A percentile compares a stretch with the other conserved stretches of the same genome.
phyloP scores from a whole-genome alignment of 2,888 invertebrate species.

The Andrena chrysosceles region DNA sequence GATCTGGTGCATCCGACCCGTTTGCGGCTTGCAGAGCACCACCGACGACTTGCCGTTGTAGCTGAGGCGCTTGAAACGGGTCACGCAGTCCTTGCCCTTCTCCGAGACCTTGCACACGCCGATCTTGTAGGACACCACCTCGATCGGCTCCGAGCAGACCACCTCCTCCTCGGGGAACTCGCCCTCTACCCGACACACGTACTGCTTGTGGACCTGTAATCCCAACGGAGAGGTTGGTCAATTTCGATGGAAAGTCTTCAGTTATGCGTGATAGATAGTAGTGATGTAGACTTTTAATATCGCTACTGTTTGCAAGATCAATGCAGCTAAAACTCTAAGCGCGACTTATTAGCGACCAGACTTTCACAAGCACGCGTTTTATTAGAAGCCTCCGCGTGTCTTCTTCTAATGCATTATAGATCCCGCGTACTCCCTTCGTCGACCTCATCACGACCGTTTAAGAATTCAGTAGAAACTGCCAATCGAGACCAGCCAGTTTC shows the following conservation, averaged over 20 bases:
- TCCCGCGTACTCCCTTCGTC: neutral
- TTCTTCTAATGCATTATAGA: neutral
- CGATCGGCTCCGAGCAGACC: conserved; percentile 95
- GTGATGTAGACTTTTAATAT: neutral
- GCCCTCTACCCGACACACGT: conserved; percentile 97
- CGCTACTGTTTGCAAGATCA: no score
- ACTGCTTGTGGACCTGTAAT: conserved; percentile 93
- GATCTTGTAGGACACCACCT: conserved; percentile 97
- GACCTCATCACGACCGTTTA: neutral
- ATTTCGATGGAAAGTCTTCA: neutral
- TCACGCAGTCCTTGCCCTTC: conserved; percentile 96
- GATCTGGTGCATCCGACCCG: conserved; percentile 99
- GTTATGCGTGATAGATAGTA: neutral
- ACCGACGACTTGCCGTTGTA: conserved; percentile 96
- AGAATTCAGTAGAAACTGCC: neutral
- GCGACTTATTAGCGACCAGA: neutral
- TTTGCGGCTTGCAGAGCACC: conserved; percentile 96
- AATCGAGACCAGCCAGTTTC: conserved; percentile 16
- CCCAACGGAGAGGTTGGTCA: neutral
- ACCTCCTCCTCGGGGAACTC: conserved; percentile 96
- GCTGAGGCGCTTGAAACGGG: conserved; percentile 95
- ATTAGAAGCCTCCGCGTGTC: no score
- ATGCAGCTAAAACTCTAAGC: no score
- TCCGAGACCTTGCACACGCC: conserved; percentile 97
- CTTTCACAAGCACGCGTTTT: neutral